Evolutionary conservation across 2,888 invertebrate genomes (phyloP).

Genomic region (Euproctis similis): DNA sequence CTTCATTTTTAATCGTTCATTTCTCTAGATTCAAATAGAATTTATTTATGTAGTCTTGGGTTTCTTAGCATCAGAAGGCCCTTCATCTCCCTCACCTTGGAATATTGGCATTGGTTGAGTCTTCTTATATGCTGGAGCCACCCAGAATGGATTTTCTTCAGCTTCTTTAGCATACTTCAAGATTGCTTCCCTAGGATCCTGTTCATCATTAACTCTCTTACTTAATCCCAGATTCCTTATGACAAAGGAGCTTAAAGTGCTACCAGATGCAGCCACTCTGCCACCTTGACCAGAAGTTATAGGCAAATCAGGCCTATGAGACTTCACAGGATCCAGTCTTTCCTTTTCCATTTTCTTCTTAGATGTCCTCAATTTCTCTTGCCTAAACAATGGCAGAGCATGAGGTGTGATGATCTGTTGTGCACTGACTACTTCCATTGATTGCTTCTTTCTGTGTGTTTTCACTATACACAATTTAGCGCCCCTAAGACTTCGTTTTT

Average conservation of each 20-base stretch:
- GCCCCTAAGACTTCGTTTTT: conserved; percentile 89
- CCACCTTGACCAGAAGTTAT: conserved; percentile 95
- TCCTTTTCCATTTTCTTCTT: conserved; percentile 95
- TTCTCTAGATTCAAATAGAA: too few species aligned
- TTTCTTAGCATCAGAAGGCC: conserved; percentile 71
- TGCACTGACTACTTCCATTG: conserved; percentile 90
- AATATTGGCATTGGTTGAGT: conserved; percentile 92
- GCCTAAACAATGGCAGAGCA: conserved; percentile 94
- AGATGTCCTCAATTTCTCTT: conserved; percentile 91
- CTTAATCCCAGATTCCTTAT: conserved; percentile 96
- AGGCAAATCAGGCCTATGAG: conserved; percentile 87
- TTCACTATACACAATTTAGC: conserved; percentile 93
- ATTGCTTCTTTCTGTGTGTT: conserved; percentile 84
- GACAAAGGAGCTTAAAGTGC: conserved; percentile 96
- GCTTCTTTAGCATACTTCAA: conserved; percentile 96
- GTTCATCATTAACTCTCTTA: conserved; percentile 92
- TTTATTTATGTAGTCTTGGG: conserved; percentile 52
- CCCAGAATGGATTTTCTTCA: conserved; percentile 97
- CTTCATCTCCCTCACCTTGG: conserved; percentile 71
- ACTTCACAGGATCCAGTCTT: conserved; percentile 89
- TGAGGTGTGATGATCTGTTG: conserved; percentile 98
- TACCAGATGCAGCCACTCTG: conserved; percentile 94
- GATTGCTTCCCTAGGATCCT: conserved; percentile 96
- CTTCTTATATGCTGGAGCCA: conserved; percentile 91
- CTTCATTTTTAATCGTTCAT: too few species aligned